Evolutionary conservation across 2,888 invertebrate genomes (phyloP), one percentile per base, ranked within the genome.

Genomic region (Perizoma affinitatum): DNA sequence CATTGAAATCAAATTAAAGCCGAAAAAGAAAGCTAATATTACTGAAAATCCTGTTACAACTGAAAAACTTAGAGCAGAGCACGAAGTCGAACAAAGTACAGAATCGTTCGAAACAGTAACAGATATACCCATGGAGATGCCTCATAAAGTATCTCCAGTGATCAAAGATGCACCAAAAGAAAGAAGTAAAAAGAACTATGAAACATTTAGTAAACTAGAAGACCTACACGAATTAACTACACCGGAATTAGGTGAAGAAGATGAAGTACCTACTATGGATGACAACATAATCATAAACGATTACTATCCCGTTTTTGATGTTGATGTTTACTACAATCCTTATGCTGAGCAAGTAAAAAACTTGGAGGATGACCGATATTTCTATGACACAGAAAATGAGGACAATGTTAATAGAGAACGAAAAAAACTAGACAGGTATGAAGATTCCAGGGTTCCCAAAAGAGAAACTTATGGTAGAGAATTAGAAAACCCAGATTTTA

Each of bases 221-320:
- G 60, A 69, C 7, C 50, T 66, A 55, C 59, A 61, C 6, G 63
- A 65, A 8, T 59, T 49, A 38, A 53, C 59, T 5, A 63, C 64
- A 40, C 72, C 74, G 33, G 72, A 75, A 55, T 49, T 78, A 58
- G 72, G 70, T 6, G 57, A 62, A 50, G 80, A 83, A 70, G 71
- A 79, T 49, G 53, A 65, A 40, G 55, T 80, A n/a, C 71, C 74
- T 22, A 71, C 69, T 52, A 62, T 76, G 7, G 57, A 65, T 33
- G 72, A 72, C 8, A 78, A 84, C 52, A 73, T 75, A 11, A 68
- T 84, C 3, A 66, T 80, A 5, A 79, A 84, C 5, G 90, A 90
- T 57, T 91, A 90, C 54, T 90, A 87, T 54, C 90, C 90, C 0
- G 75, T 83, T 54, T 91, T 91, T 44, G 76, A 74, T 38, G 86